These are phyloP conservation scores for Mimachlamys varia DNA, from an alignment of 2,888 invertebrate genomes.

Conservation along the genomic window DNA sequence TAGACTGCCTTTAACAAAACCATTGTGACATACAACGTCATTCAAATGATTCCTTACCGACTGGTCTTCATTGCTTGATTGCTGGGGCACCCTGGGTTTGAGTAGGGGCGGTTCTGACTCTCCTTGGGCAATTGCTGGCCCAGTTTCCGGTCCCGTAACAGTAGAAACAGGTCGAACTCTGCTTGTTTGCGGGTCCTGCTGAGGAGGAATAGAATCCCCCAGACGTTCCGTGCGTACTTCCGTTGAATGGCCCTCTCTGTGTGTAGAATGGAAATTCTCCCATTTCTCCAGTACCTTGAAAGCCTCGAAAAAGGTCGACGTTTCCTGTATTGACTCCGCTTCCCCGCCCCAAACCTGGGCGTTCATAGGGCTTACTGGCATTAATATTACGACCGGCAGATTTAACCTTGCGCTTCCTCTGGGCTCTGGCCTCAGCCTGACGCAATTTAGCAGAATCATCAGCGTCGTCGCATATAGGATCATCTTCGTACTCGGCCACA, in stretches of 20 bases:
- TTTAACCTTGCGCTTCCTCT: too few relatives aligned
- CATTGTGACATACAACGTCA: neutral
- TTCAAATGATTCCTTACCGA: neutral
- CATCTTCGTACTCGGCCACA: too few relatives aligned
- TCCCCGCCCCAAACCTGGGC: too few relatives aligned
- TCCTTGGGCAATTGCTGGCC: neutral
- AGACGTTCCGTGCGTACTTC: neutral
- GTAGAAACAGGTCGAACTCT: neutral
- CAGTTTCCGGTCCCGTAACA: neutral
- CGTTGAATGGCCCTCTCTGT: neutral
- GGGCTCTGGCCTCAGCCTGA: too few relatives aligned
- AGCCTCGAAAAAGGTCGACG: neutral
- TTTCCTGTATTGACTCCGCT: too few relatives aligned
- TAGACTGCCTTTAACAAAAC: constrained; percentile 11
- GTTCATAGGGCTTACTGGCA: too few relatives aligned
- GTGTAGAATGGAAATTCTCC: too few relatives aligned
- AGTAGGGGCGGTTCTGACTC: neutral
- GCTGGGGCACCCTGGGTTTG: neutral
- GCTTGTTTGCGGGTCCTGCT: neutral
- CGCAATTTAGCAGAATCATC: too few relatives aligned
- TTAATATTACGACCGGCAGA: too few relatives aligned
- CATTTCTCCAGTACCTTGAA: neutral
- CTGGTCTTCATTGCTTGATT: neutral
- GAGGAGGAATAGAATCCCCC: neutral
- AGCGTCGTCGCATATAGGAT: too few relatives aligned